Base-by-base conservation (phyloP, 2,113 vertebrate genomes). In the Lamprotornis superbus region DNA sequence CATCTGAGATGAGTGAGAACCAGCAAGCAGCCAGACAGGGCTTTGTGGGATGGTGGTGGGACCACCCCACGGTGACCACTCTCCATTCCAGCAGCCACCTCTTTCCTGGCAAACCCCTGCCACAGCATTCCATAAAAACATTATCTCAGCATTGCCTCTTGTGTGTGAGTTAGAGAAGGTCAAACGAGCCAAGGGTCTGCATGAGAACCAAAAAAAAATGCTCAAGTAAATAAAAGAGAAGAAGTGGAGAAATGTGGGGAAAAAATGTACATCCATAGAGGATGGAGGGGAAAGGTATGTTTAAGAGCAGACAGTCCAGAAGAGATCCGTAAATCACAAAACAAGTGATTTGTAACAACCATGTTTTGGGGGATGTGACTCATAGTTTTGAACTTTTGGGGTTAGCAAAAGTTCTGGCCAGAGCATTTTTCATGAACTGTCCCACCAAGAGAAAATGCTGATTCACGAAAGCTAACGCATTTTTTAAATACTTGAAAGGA, bases 401-500 rank as follows among this genome's bases (percentile, higher is more conserved):
- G 91, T 94, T 91, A 97, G 86, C 42, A 95, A 27, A 92, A 93
- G 56, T 84, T 78, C 86, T 87, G 64, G 19, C 24, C 60, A 56
- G 42, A 64, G 47, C 86, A 87, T 84, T 92, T 95, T 75, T 70
- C 30, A 52, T 0, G 1, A 84, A 71, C 89, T 87, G 84, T 91
- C 94, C 94, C 94, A 95, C 93, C 73, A 87, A 79, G 44, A 94
- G 30, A 95, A 90, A 87, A 92, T 71, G 96, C 94, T 95, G 94
- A 96, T 94, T 96, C 93, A 95, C 37, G 2, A 24, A 93, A 81
- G 79, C 35, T 74, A 59, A 86, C 83, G 17, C 55, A 97, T 96
- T 92, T 94, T 97, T 94, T 12, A 82, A 87, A 95, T 96, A 78
- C 44, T 95, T 97, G 64, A 69, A 95, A 96, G 94, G 83, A 94